Percentiles rank a stretch among this genome's conserved stretches.
phyloP scores from a whole-genome alignment of 2,113 vertebrate species.

The Cyprinodon tularosa region DNA sequence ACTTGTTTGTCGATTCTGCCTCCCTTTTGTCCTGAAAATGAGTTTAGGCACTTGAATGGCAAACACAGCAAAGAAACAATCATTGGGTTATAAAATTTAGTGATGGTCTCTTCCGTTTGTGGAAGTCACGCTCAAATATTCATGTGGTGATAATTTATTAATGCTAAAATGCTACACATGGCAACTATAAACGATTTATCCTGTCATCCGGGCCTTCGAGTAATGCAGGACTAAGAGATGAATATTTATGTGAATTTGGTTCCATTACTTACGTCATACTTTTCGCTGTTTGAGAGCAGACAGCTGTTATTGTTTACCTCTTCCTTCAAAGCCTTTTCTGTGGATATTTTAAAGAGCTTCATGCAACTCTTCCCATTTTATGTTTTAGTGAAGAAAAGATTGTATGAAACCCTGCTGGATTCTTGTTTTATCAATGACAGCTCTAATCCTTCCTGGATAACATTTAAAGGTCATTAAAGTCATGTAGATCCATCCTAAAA shows the following conservation, averaged over 20 bases:
- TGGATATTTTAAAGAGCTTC: not conserved
- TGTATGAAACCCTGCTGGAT: no score
- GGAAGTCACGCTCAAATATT: conserved; percentile 58
- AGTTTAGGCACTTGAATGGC: not conserved
- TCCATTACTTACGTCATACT: conserved; percentile 21
- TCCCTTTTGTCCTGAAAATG: not conserved
- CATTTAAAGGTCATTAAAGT: no score
- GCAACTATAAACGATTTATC: conserved; percentile 24
- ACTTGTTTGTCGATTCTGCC: not conserved
- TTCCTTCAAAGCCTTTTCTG: not conserved
- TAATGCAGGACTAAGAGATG: conserved; percentile 19
- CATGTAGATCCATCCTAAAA: no score
- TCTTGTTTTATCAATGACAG: no score
- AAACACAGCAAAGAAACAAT: not conserved
- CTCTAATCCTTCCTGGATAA: no score
- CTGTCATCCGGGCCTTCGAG: conserved; percentile 11
- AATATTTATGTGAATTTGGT: not conserved
- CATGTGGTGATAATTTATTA: conserved; percentile 66
- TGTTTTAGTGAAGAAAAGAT: no score
- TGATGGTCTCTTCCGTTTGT: conserved; percentile 32
- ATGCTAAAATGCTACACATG: conserved; percentile 52
- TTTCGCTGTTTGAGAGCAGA: not conserved
- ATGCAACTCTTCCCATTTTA: not conserved
- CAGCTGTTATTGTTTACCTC: not conserved
- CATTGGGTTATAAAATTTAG: conserved; percentile 27